Base-by-base conservation (phyloP, 1,140 invertebrate species). In the Eurosta solidaginis region DNA sequence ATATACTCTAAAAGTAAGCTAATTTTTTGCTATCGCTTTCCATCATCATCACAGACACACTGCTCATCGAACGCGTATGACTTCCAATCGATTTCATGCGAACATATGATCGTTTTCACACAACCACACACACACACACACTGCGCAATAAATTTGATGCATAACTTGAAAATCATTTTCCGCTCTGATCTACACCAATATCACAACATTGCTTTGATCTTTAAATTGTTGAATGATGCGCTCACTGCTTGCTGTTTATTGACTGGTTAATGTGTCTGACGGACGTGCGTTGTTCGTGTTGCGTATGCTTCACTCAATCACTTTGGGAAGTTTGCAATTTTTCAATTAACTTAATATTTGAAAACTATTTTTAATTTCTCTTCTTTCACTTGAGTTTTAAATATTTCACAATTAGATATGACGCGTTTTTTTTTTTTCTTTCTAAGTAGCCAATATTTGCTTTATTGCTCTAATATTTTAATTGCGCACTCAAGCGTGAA, bases 271-370 rank as follows among this genome's bases (percentile, higher is more conserved):
- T 68, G 33, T 40, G 5, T 22, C 33, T 33, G 12, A 20, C 36
- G n/a, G 59, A 4, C 29, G 5, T 59, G 29, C 54, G 29, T 29
- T n/a, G 22, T 0, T 2, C 0, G 2, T 68, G 59, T n/a, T n/a
- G n/a, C n/a, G n/a, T n/a, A n/a, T 36, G 59, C 59, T 29, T 14
- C 27, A 14, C 14, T 33, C 12, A 33, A 59, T 3, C 10, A n/a
- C 27, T 63, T 68, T 22, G n/a, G 59, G 17, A 42, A 1, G 33
- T 68, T 36, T 68, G 59, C 33, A 40, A 68, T 68, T 68, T 68
- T 42, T 68, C 59, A 68, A 68, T 68, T 68, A 68, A 68, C 17
- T 40, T n/a, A 22, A 68, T 20, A 68, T 68, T 42, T 68, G 40
- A 68, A 9, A 40, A 68, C 40, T 40, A 14, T 68, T 68, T n/a